Base-by-base conservation (phyloP, 2,113 vertebrate genomes). In the Clarias gariepinus region DNA sequence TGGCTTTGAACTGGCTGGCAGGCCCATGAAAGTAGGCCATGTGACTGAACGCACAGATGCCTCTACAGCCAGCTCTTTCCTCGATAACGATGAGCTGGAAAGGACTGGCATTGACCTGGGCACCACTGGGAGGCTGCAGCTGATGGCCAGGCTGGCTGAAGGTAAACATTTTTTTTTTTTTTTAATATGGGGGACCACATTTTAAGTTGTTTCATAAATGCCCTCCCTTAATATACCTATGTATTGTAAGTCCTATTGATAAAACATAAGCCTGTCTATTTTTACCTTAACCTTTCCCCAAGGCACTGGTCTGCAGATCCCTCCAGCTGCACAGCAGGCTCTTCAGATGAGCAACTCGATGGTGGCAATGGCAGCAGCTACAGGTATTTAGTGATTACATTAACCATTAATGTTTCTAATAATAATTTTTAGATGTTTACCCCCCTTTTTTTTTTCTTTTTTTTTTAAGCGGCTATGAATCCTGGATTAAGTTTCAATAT, bases 21-120 rank as follows among this genome's bases (percentile, higher is more conserved):
- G 98, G 5, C 97, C 98, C 7, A 99, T 99, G 98, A 99, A 99
- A 93, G 97, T 99, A 36, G 97, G 98, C n/a, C 97, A 99, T 4
- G 98, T 99, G 87, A 99, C 97, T 0, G 98, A 99, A 90, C 96
- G 97, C 13, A 97, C 96, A 0, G 98, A 99, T 91, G 94, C 95
- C 30, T 96, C 97, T 18, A 95, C 93, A 30, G 97, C 96, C n/a
- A 96, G 97, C 33, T 98, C 97, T 0, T 97, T 99, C 94, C 93
- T 98, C 88, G 98, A 99, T 90, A 97, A 95, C 18, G 98, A 99
- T 89, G 98, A 99, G 88, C 92, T 99, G 63, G 98, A 99, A 90
- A 96, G 96, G 85, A 96, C 96, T 80, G 98, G 98, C 87, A 96
- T 99, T 86, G 98, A 99, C 90, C 92, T 98, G 87, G 97, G 97